Evolutionary conservation across 2,113 vertebrate species (phyloP).

Genomic region (Castor canadensis): DNA sequence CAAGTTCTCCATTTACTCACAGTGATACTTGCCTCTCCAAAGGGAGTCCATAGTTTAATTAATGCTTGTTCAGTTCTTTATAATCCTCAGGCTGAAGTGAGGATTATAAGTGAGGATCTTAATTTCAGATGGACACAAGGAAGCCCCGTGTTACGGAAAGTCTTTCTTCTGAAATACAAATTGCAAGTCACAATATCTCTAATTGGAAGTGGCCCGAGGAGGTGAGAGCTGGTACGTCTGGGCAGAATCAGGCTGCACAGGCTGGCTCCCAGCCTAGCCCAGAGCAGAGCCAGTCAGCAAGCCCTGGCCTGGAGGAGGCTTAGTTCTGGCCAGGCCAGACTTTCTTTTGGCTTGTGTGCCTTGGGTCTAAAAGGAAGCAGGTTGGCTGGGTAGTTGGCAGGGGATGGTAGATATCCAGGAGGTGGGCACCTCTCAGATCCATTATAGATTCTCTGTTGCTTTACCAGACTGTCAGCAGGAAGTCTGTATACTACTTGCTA

Average conservation of each 20-base stretch:
- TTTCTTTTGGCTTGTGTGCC: too few relatives aligned
- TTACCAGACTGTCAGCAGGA: neutral
- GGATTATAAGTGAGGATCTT: neutral
- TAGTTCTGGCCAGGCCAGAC: neutral
- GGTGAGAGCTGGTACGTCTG: neutral
- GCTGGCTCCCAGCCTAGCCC: neutral
- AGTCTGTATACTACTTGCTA: neutral
- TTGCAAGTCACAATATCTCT: too few relatives aligned
- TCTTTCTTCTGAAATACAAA: too few relatives aligned
- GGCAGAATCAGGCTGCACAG: neutral
- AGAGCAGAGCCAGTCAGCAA: neutral
- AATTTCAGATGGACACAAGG: neutral
- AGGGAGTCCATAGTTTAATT: neutral
- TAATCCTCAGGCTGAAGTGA: neutral
- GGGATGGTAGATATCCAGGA: too few relatives aligned
- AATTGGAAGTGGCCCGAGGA: neutral
- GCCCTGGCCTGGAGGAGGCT: neutral
- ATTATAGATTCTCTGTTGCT: neutral
- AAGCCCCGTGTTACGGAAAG: too few relatives aligned
- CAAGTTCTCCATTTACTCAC: neutral
- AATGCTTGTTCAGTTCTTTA: neutral
- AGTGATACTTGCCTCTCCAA: neutral
- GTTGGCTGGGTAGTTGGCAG: too few relatives aligned
- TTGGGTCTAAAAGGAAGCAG: neutral
- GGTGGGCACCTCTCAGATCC: too few relatives aligned